These are phyloP conservation scores for Tortrix viridana DNA, from an alignment of 2,888 invertebrate genomes.

Conservation along the genomic window DNA sequence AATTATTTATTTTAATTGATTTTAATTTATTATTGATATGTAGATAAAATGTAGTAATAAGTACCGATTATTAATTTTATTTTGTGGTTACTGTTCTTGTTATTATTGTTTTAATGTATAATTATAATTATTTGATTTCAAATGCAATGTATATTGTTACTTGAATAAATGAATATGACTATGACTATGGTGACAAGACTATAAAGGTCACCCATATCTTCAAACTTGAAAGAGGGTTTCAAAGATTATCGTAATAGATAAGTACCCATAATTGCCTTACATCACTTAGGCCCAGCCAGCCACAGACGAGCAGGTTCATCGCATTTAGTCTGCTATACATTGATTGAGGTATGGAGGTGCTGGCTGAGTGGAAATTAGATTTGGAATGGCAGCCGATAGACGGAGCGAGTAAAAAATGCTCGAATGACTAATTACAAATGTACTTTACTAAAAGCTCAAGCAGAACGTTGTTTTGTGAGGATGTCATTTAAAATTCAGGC, in stretches of 20 bases:
- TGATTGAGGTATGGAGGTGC: neutral
- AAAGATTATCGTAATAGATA: constrained; percentile 65
- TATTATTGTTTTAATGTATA: too few relatives aligned
- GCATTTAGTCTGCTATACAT: constrained; percentile 21
- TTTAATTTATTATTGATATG: too few relatives aligned
- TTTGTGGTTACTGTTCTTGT: too few relatives aligned
- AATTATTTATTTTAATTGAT: too few relatives aligned
- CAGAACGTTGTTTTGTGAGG: neutral
- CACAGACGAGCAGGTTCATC: constrained; percentile 47
- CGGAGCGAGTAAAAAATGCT: constrained; percentile 12
- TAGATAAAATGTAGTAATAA: too few relatives aligned
- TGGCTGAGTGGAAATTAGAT: constrained; percentile 18
- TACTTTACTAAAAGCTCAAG: neutral
- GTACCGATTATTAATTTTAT: too few relatives aligned
- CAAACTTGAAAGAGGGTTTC: constrained; percentile 37
- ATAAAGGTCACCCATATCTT: neutral
- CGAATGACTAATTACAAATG: constrained; percentile 19
- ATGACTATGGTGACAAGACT: neutral
- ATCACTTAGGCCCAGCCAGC: constrained; percentile 53
- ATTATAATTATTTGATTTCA: too few relatives aligned
- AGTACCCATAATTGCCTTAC: constrained; percentile 66
- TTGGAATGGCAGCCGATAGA: constrained; percentile 15
- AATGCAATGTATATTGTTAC: too few relatives aligned
- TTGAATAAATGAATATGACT: too few relatives aligned
- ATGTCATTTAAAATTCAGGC: neutral